A percentile compares a stretch with the other conserved stretches of the same genome.
Evolutionary conservation across 2,797 vertebrate species (phyloP).

Genomic region (Luscinia luscinia): DNA sequence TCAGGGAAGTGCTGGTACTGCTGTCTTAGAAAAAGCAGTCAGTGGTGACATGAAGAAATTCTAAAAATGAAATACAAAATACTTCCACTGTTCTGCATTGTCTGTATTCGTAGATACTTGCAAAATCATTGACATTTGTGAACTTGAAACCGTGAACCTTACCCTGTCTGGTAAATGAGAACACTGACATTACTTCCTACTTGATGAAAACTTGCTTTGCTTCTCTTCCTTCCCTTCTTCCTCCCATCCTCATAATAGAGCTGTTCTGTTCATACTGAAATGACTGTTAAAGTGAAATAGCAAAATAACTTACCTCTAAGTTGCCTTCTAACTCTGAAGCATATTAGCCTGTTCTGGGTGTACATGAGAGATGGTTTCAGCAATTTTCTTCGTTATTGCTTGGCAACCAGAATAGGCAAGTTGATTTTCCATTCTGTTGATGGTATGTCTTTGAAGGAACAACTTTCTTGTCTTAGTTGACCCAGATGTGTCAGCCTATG

Average conservation of each 20-base stretch:
- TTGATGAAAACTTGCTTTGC: not conserved
- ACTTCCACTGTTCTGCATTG: not conserved
- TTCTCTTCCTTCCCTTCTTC: not conserved
- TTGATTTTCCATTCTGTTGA: not conserved
- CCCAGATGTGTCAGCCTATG: conserved; percentile 10
- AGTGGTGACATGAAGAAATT: not conserved
- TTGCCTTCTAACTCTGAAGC: conserved; percentile 13
- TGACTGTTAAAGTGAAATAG: conserved; percentile 45
- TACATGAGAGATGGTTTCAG: not conserved
- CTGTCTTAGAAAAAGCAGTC: not conserved
- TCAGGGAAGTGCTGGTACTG: not conserved
- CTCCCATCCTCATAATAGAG: not conserved
- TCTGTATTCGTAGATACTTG: not conserved
- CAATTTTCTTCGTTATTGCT: not conserved
- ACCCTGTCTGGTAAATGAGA: not conserved
- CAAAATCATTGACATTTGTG: not conserved
- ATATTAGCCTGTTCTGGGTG: not conserved
- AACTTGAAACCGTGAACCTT: not conserved
- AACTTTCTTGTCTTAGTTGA: conserved; percentile 7
- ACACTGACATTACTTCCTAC: not conserved
- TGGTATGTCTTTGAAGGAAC: not conserved
- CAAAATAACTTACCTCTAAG: conserved; percentile 12
- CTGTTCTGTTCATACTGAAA: not conserved
- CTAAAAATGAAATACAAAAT: not conserved
- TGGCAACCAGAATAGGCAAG: not conserved